Conservation (phyloP, 64 coral and sea anemone species). For the Hydrozoanthus tunicans region DNA sequence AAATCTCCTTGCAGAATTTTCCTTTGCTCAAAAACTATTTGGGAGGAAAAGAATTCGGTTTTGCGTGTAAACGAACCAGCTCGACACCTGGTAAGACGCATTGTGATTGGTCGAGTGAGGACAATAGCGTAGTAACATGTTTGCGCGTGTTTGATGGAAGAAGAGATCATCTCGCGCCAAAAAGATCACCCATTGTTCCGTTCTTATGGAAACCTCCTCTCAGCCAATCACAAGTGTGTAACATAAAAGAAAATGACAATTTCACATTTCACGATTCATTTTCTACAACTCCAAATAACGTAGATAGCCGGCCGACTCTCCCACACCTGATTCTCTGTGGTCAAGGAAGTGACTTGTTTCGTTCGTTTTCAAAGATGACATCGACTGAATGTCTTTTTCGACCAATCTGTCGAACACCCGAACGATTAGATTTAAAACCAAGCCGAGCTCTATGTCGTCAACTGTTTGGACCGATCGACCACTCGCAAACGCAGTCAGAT, state of each 20-base stretch:
- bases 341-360: too few relatives aligned
- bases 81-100: neutral
- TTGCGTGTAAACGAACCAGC: neutral
- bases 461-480: slow-evolving; percentile 47
- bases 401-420: slow-evolving; percentile 46
- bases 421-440: neutral
- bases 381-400: slow-evolving; percentile 32
- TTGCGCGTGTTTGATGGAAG: slow-evolving; percentile 29
- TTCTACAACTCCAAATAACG: slow-evolving; percentile 37
- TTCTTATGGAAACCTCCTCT: slow-evolving; percentile 33
- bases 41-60: neutral
- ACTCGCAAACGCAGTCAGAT: slow-evolving; percentile 25
- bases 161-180: slow-evolving; percentile 63
- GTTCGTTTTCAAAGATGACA: slow-evolving; percentile 12
- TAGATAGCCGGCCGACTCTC: neutral
- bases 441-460: slow-evolving; percentile 18
- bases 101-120: slow-evolving; percentile 29
- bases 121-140: slow-evolving; percentile 51
- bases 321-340: too few relatives aligned
- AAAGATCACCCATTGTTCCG: slow-evolving; percentile 40
- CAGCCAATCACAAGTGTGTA: slow-evolving; percentile 19
- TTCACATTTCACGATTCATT: slow-evolving; percentile 52
- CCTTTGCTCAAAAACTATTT: neutral
- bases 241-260: slow-evolving; percentile 43
- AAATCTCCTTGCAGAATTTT: neutral